Conservation (phyloP, 2,888 invertebrate genomes). For the Cantharis rustica region DNA sequence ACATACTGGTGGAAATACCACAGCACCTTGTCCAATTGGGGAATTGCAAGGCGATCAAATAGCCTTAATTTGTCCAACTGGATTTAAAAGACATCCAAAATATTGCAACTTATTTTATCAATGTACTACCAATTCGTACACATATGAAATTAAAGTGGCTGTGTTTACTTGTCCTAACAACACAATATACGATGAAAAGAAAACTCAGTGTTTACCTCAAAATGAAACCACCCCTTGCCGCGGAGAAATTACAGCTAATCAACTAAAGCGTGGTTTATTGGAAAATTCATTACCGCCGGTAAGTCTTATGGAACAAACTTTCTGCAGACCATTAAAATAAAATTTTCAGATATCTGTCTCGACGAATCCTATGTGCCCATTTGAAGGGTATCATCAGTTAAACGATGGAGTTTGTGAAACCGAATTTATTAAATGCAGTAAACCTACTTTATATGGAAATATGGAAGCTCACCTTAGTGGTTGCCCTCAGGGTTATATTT, state of each 20-base stretch:
- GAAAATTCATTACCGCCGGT: slow-evolving; percentile 63
- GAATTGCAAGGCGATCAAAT: slow-evolving; percentile 73
- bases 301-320: slow-evolving; percentile 47
- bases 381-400: slow-evolving; percentile 71
- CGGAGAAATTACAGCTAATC: slow-evolving; percentile 61
- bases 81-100: slow-evolving; percentile 81
- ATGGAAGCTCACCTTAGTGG: slow-evolving; percentile 74
- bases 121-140: slow-evolving; percentile 70
- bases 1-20: slow-evolving; percentile 25
- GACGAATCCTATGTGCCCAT: slow-evolving; percentile 65
- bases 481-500: slow-evolving; percentile 77
- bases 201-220: slow-evolving; percentile 73
- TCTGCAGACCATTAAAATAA: not conserved
- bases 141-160: slow-evolving; percentile 73
- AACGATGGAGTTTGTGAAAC: slow-evolving; percentile 69
- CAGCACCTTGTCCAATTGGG: slow-evolving; percentile 57
- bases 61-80: slow-evolving; percentile 78
- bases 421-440: slow-evolving; percentile 72
- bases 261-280: slow-evolving; percentile 62
- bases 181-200: slow-evolving; percentile 75
- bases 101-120: slow-evolving; percentile 85
- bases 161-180: slow-evolving; percentile 77
- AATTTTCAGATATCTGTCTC: slow-evolving; percentile 67
- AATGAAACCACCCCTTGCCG: slow-evolving; percentile 63
- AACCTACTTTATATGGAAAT: slow-evolving; percentile 52